Base-by-base conservation (phyloP, 2,797 vertebrate genomes). In the Leptodactylus fallax region DNA sequence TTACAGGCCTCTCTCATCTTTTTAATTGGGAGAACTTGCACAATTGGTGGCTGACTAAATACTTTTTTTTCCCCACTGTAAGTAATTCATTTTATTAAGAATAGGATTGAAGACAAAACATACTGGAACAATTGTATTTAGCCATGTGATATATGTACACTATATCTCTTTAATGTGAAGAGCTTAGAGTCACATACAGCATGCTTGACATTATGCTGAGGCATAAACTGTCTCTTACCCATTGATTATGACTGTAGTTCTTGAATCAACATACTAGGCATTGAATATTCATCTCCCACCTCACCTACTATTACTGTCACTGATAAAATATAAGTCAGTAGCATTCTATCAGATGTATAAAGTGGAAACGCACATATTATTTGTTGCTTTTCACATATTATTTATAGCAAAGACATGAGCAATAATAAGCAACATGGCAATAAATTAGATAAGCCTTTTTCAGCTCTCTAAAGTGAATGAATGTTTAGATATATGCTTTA, bases 201-300 rank as follows among this genome's bases (percentile, higher is more conserved):
- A 85, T 85, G 72, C 11, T 60, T 8, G 21, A 11, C 55, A 83
- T 84, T 87, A 87, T 87, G 72, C 87, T 83, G 23, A 71, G 74
- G 36, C 87, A 87, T 87, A 87, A 87, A 87, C 87, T 87, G 51
- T 51, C 79, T 83, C 6, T 76, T 82, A 49, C 71, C 36, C 79
- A 86, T 89, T 89, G 84, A 83, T 86, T 85, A 77, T 86, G 79
- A 60, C 53, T 81, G 78, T 56, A 72, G 21, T 86, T 86, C 65
- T 77, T 67, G 53, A 82, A 61, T 85, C 67, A 77, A 89, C 61
- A 79, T 78, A 80, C 51, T 69, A 61, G 25, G 21, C 72, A 69
- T 69, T 89, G 88, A 83, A 86, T 89, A 89, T 89, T 89, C 88
- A 89, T 89, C 84, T 83, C 79, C 85, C 61, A 65, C 53, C 88